These are phyloP conservation scores for Nyctibius bracteatus DNA, from an alignment of 2,113 vertebrate species.

Conservation along the genomic window DNA sequence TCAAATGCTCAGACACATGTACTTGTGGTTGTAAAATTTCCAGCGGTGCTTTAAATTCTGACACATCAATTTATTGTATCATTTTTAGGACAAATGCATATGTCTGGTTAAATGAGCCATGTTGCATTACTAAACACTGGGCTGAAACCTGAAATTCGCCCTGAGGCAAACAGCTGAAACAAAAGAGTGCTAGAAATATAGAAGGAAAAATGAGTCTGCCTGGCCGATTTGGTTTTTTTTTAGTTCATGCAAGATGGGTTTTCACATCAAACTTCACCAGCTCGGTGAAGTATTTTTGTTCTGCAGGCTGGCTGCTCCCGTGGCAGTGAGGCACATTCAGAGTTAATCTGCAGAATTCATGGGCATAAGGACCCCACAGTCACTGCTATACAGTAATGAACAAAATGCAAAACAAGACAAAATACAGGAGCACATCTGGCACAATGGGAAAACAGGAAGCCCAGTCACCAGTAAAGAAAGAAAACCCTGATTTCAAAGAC, in stretches of 20 bases:
- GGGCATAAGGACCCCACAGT: background rate
- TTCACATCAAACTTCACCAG: background rate
- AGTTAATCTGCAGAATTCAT: background rate
- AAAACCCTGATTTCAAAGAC: background rate
- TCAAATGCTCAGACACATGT: background rate
- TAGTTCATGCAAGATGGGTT: background rate
- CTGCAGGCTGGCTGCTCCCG: background rate
- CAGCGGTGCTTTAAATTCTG: background rate
- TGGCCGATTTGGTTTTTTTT: background rate
- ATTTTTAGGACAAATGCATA: background rate
- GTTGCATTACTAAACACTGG: background rate
- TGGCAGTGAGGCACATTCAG: background rate
- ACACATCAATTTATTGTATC: background rate
- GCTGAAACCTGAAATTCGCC: background rate
- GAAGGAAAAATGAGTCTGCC: background rate
- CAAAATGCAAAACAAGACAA: background rate
- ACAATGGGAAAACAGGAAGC: conserved; percentile 15
- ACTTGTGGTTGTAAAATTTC: background rate
- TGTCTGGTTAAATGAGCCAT: background rate
- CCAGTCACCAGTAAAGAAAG: background rate
- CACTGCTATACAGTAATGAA: background rate
- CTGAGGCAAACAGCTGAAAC: background rate
- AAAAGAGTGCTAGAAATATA: background rate
- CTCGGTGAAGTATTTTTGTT: background rate
- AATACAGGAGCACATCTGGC: background rate